Conservation (phyloP, 2,797 vertebrate genomes). For the Pteropus rufus region DNA sequence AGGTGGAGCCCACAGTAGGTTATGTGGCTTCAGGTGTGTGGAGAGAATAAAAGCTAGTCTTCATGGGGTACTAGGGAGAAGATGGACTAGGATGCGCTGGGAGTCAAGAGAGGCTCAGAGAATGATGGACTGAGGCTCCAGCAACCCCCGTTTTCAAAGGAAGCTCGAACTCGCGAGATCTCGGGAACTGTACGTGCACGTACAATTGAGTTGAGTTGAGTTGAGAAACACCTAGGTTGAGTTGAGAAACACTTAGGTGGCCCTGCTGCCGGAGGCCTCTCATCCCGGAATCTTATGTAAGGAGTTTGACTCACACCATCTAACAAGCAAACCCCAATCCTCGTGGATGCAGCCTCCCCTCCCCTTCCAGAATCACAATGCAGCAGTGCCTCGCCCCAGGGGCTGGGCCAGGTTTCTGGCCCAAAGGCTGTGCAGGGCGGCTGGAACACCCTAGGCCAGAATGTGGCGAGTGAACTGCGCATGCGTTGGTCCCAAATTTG, state of each 20-base stretch:
- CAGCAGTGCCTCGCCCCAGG: neutral
- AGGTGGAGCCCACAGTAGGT: neutral
- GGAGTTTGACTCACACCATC: too few relatives aligned
- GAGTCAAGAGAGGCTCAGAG: too few relatives aligned
- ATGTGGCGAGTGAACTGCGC: accelerated
- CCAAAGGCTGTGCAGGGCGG: too few relatives aligned
- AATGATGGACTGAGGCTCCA: neutral
- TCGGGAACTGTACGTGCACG: neutral
- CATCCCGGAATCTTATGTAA: accelerated
- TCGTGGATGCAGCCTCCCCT: too few relatives aligned
- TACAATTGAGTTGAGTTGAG: neutral
- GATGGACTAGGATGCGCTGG: neutral
- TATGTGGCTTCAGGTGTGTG: neutral
- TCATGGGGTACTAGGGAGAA: neutral
- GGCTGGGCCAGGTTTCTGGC: too few relatives aligned
- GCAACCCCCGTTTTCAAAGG: too few relatives aligned
- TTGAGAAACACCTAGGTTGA: neutral
- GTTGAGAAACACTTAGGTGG: neutral
- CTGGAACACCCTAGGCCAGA: too few relatives aligned
- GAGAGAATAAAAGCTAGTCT: neutral
- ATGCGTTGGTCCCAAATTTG: neutral
- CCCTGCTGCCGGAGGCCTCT: neutral
- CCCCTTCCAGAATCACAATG: neutral
- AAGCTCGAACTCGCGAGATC: neutral
- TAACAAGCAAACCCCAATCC: neutral